These are phyloP conservation scores for Hermetia illucens DNA, from an alignment of 1,140 invertebrate genomes.

Conservation along the genomic window DNA sequence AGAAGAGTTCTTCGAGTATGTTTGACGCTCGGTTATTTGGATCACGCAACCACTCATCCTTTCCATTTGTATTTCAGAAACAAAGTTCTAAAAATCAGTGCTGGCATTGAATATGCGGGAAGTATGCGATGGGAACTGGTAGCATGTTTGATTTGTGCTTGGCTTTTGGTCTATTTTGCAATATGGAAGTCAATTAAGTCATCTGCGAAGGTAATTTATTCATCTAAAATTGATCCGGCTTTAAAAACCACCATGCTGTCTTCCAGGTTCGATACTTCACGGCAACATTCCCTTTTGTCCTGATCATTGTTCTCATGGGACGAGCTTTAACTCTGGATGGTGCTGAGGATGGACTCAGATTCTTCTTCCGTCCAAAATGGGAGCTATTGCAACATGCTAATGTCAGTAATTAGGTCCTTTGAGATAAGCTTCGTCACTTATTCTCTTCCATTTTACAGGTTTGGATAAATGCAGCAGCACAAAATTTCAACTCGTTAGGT, in stretches of 20 bases:
- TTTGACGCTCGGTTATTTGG: neutral
- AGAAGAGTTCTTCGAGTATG: conserved; percentile 78
- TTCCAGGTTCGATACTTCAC: conserved; percentile 65
- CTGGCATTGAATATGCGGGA: conserved; percentile 68
- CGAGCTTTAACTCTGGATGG: conserved; percentile 70
- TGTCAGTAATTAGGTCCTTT: conserved; percentile 32
- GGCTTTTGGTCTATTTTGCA: conserved; percentile 84
- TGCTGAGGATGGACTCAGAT: conserved; percentile 60
- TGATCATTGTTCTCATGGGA: conserved; percentile 66
- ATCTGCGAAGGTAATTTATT: conserved; percentile 43
- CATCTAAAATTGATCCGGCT: neutral
- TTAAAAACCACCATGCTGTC: neutral
- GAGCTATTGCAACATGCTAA: conserved; percentile 66
- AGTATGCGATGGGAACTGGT: conserved; percentile 72
- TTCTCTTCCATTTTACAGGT: conserved; percentile 4
- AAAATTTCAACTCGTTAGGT: conserved; percentile 87
- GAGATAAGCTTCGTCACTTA: neutral
- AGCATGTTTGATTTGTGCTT: conserved; percentile 70
- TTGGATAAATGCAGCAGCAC: conserved; percentile 82
- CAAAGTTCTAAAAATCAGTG: conserved; percentile 68
- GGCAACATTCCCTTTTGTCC: conserved; percentile 67
- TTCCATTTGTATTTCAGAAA: conserved; percentile 36
- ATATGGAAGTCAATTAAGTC: conserved; percentile 86
- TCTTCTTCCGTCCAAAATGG: conserved; percentile 82
- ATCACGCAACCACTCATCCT: neutral